Evolutionary conservation across 2,888 invertebrate genomes (phyloP).

Genomic region (Omphaloscelis lunosa): DNA sequence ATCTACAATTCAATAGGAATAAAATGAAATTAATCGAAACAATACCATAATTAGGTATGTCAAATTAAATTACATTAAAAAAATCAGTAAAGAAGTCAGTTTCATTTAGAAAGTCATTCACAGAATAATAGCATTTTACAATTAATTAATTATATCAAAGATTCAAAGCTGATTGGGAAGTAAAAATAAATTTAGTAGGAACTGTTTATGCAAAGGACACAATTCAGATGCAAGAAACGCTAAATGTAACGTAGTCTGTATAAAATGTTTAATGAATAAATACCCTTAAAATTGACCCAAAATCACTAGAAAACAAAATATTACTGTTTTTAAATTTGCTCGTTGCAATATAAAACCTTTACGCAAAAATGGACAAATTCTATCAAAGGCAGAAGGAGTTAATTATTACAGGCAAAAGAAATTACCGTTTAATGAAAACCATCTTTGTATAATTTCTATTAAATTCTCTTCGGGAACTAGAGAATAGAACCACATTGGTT

Average conservation of each 20-base stretch:
- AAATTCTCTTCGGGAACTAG: neutral
- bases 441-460: neutral
- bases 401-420: constrained; percentile 2
- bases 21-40: too few relatives aligned
- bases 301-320: neutral
- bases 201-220: neutral
- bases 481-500: neutral
- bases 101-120: too few relatives aligned
- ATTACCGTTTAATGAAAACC: neutral
- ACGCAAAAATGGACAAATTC: neutral
- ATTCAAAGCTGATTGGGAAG: neutral
- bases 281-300: neutral
- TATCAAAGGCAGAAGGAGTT: constrained; percentile 6
- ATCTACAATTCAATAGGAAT: too few relatives aligned
- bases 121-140: too few relatives aligned
- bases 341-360: neutral
- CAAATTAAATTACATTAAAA: too few relatives aligned
- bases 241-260: neutral
- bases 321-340: neutral
- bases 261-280: neutral
- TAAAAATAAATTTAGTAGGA: neutral
- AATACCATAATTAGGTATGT: too few relatives aligned
- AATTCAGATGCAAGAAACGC: neutral
- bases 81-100: too few relatives aligned
- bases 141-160: neutral